Base-by-base conservation (phyloP, 1,140 invertebrate species). In the Daktulosphaira vitifoliae region DNA sequence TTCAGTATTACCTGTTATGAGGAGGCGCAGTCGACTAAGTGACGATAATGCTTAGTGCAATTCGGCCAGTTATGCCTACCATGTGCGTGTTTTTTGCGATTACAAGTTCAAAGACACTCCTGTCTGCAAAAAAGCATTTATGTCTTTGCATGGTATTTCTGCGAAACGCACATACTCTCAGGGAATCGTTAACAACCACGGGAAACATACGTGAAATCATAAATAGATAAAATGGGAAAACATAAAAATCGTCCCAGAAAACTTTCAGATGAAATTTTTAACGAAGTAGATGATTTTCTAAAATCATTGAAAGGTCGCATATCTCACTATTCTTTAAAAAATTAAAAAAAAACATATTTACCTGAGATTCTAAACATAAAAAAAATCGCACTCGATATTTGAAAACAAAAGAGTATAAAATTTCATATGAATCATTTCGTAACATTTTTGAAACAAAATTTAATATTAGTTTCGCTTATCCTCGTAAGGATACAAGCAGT, bases 381-480 rank as follows among this genome's bases (percentile, higher is more conserved):
- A 50, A 67, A 69, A 64, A n/a, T 65, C 67, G 39, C 52, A 51
- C 6, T 65, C 23, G 13, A 20, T 68, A 20, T 68, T 52, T 52
- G 26, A 51, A 20, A 37, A 52, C 38, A 66, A 66, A 50, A 16
- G 20, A 37, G 5, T 6, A 23, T 18, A 52, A 66, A 65, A 59
- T 66, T 53, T 64, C 65, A 11, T 68, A 66, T 33, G 56, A 67
- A 64, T 64, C 22, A 23, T 67, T 62, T 42, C 66, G 66, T 22
- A 25, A 52, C 1, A 53, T 67, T 44, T 67, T 65, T 44, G 59
- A 65, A 42, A 64, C 44, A 25, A 23, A 64, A 18, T 67, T 67
- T 65, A 67, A 68, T 39, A 53, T 68, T n/a, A 42, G 48, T 23
- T 68, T 68, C 42, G 67, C 65, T 33, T 68, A 68, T 29, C 65